Conservation (phyloP, 2,797 vertebrate genomes). For the Molossus molossus region DNA sequence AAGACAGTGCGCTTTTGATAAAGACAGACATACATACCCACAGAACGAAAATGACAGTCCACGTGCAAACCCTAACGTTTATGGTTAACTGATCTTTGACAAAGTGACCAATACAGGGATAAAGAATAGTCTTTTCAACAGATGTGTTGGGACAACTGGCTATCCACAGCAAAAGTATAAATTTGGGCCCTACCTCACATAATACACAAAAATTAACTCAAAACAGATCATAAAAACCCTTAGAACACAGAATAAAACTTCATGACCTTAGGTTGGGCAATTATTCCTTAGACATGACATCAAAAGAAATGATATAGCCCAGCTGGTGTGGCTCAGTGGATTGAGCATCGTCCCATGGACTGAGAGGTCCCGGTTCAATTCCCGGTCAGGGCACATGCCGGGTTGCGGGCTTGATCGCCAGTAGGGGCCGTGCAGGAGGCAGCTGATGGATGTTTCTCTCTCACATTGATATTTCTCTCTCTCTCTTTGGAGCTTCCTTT, state of each 20-base stretch:
- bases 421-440: too few species aligned
- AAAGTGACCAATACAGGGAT: neutral
- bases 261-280: neutral
- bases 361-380: too few species aligned
- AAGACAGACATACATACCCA: neutral
- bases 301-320: neutral
- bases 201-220: neutral
- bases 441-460: too few species aligned
- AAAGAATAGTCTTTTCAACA: neutral
- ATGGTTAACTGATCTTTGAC: neutral
- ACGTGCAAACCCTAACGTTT: neutral
- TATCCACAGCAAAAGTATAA: neutral
- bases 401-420: too few species aligned
- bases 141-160: neutral
- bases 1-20: neutral
- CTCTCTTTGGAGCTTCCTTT: too few species aligned
- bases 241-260: neutral
- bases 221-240: neutral
- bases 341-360: too few species aligned
- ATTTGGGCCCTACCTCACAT: neutral
- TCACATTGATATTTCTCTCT: too few species aligned
- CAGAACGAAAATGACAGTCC: neutral
- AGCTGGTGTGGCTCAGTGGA: too few species aligned
- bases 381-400: too few species aligned
- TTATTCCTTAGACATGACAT: neutral